Evolutionary conservation across 2,888 invertebrate genomes (phyloP).

Genomic region (Hartigia nigra): DNA sequence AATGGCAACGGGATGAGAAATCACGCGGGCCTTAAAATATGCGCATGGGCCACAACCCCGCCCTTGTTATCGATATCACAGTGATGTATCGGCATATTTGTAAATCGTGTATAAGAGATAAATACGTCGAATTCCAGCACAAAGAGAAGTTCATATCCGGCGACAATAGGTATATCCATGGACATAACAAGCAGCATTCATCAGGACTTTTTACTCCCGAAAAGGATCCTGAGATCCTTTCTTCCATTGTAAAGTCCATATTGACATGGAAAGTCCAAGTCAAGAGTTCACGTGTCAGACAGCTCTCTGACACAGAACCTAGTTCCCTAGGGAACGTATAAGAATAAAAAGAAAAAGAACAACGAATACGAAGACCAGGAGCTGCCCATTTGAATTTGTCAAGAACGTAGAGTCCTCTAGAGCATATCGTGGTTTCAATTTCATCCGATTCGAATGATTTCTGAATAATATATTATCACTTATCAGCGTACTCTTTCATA

Average conservation of each 20-base stretch:
- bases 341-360: neutral
- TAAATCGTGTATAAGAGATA: conserved; percentile 18
- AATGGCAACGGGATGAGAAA: neutral
- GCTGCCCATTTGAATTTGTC: neutral
- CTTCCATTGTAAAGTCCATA: neutral
- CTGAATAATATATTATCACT: conserved; percentile 35
- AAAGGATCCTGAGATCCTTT: neutral
- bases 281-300: neutral
- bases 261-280: neutral
- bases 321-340: neutral
- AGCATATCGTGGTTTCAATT: neutral
- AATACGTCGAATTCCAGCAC: neutral
- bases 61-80: neutral
- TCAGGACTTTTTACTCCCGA: neutral
- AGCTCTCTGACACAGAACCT: no score
- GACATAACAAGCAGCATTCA: neutral
- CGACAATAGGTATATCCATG: neutral
- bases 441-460: neutral
- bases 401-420: neutral
- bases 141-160: neutral
- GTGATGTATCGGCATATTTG: conserved; percentile 15
- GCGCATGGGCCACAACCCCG: neutral
- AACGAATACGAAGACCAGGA: neutral
- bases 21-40: conserved; percentile 9
- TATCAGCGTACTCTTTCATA: conserved; percentile 25